Conservation (phyloP, 1,140 invertebrate genomes). For the Penaeus chinensis region DNA sequence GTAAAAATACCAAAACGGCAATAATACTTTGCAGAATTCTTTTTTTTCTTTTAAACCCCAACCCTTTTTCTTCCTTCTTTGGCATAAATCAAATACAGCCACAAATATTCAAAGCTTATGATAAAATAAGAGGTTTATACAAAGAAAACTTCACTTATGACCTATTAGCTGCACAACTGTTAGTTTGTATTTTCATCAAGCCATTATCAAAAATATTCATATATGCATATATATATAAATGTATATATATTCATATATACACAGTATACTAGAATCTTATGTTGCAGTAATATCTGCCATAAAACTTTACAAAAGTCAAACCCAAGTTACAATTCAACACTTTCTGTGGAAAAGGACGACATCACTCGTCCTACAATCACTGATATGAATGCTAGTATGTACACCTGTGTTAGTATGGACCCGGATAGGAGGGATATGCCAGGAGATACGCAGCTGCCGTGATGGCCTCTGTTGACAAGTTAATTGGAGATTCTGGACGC, state of each 20-base stretch:
- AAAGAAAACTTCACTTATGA: neutral
- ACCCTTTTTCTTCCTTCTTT: no score
- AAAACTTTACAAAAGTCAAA: neutral
- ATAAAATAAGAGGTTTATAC: no score
- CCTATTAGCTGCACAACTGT: neutral
- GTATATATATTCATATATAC: conserved; percentile 13
- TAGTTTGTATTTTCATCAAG: conserved; percentile 2
- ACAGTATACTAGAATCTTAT: neutral
- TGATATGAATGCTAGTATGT: neutral
- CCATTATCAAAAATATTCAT: conserved; percentile 11
- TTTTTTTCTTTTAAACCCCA: no score
- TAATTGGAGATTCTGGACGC: conserved; percentile 50
- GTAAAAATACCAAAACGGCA: no score
- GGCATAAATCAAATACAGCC: no score
- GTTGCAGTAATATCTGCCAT: neutral
- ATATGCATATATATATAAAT: conserved; percentile 11
- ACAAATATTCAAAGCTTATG: no score
- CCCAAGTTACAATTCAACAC: neutral
- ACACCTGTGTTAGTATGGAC: conserved; percentile 29
- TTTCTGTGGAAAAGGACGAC: neutral
- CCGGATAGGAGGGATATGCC: conserved; percentile 50
- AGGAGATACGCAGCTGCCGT: conserved; percentile 52
- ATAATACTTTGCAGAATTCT: no score
- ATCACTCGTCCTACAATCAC: no score
- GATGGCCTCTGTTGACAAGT: conserved; percentile 50